These are phyloP conservation scores for Epizoanthus ramosus DNA, from an alignment of 92 coral and sea anemone genomes.

Conservation along the genomic window DNA sequence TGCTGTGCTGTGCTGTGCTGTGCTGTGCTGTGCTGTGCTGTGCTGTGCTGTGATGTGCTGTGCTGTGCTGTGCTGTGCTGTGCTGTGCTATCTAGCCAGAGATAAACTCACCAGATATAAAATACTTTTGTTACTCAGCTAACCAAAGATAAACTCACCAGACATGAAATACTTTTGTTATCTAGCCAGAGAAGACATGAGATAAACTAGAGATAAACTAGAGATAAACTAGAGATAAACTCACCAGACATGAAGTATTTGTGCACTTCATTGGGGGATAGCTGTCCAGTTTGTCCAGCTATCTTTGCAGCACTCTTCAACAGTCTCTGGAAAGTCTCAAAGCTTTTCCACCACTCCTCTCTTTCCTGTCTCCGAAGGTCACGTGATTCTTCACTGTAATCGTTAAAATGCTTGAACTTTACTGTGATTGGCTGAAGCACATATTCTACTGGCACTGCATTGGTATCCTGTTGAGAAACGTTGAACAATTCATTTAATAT, in stretches of 20 bases:
- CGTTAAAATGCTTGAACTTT: slow-evolving; percentile 65
- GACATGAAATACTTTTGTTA: too few relatives aligned
- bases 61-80: too few relatives aligned
- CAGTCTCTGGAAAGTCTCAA: slow-evolving; percentile 66
- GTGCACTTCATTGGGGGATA: slow-evolving; percentile 64
- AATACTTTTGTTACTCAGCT: slow-evolving; percentile 51
- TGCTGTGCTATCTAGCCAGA: too few relatives aligned
- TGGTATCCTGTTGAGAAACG: slow-evolving; percentile 58
- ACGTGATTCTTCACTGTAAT: slow-evolving; percentile 63
- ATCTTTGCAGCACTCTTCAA: slow-evolving; percentile 62
- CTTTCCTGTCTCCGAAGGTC: slow-evolving; percentile 59
- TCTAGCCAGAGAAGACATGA: too few relatives aligned
- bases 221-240: neutral
- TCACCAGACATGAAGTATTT: slow-evolving; percentile 80
- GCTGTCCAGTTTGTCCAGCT: slow-evolving; percentile 59
- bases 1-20: too few relatives aligned
- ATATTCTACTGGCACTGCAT: slow-evolving; percentile 77
- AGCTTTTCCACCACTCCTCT: slow-evolving; percentile 79
- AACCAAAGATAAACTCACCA: too few relatives aligned
- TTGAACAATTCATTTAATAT: too few relatives aligned
- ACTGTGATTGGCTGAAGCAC: slow-evolving; percentile 86
- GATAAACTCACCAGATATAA: slow-evolving; percentile 62
- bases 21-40: too few relatives aligned
- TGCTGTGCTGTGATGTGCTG: too few relatives aligned
- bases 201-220: too few relatives aligned